phyloP scores from a whole-genome alignment of 2,113 vertebrate genomes.

The Ageneiosus marmoratus region DNA sequence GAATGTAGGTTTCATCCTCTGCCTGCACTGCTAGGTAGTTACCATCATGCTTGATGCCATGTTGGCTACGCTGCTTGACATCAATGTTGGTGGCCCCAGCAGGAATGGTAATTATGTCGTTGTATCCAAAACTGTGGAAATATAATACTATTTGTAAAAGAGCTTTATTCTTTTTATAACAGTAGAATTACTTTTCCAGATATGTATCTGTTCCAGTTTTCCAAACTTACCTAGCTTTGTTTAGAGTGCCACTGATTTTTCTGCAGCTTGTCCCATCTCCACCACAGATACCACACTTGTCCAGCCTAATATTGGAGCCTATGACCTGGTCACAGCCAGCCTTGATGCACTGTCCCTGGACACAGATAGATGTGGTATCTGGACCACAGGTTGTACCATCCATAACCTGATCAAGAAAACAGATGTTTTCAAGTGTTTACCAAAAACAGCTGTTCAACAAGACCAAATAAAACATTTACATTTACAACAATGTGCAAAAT shows the following conservation, averaged over 20 bases:
- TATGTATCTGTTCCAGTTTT: neutral
- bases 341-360: conserved; percentile 94
- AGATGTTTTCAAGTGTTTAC: conserved; percentile 1
- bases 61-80: conserved; percentile 90
- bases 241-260: conserved; percentile 87
- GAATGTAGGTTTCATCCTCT: conserved; percentile 81
- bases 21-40: conserved; percentile 89
- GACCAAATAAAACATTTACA: conserved; percentile 27
- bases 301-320: conserved; percentile 88
- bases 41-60: conserved; percentile 84
- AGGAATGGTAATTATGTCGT: conserved; percentile 90
- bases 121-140: conserved; percentile 86
- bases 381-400: conserved; percentile 93
- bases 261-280: conserved; percentile 85
- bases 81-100: conserved; percentile 92
- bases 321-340: conserved; percentile 92
- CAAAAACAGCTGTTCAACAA: neutral
- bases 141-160: conserved; percentile 18
- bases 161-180: neutral
- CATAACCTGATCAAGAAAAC: conserved; percentile 76
- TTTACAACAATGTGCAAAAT: conserved; percentile 33
- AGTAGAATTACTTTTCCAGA: neutral
- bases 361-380: conserved; percentile 90
- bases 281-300: conserved; percentile 92
- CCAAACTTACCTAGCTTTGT: conserved; percentile 79